phyloP scores from a whole-genome alignment of 2,797 vertebrate genomes.

The Sebastes miniatus region DNA sequence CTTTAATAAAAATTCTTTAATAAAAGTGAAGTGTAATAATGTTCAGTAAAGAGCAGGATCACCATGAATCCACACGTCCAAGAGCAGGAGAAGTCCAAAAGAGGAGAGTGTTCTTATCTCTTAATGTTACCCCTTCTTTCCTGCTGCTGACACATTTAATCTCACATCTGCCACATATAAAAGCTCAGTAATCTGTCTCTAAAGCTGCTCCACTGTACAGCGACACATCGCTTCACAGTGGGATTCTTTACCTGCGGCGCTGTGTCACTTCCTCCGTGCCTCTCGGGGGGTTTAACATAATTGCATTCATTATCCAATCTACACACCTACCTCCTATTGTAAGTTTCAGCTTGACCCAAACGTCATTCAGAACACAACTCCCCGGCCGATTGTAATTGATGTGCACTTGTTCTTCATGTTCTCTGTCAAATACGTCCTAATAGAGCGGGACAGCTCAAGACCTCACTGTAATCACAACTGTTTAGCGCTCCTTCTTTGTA shows the following conservation, averaged over 20 bases:
- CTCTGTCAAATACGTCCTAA: slow-evolving; percentile 47
- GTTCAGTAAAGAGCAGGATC: neutral
- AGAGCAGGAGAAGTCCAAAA: neutral
- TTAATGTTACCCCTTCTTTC: neutral
- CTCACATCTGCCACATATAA: slow-evolving; percentile 7
- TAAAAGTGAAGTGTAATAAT: neutral
- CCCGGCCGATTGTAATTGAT: slow-evolving; percentile 33
- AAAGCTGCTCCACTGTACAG: slow-evolving; percentile 9
- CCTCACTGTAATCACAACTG: slow-evolving; percentile 56
- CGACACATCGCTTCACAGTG: neutral
- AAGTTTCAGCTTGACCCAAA: slow-evolving; percentile 34
- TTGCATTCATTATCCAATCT: slow-evolving; percentile 43
- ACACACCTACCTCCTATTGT: slow-evolving; percentile 50
- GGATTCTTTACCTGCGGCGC: slow-evolving; percentile 8
- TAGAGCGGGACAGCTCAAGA: slow-evolving; percentile 44
- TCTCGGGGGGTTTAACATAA: slow-evolving; percentile 33
- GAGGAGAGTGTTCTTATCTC: neutral
- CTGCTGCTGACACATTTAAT: slow-evolving; percentile 26
- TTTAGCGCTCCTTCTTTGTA: slow-evolving; percentile 45
- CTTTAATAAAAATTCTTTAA: neutral
- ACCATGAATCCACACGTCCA: neutral
- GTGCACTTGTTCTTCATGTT: slow-evolving; percentile 51
- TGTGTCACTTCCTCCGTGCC: slow-evolving; percentile 25
- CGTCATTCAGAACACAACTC: slow-evolving; percentile 17
- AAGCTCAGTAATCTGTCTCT: slow-evolving; percentile 3